Conservation (phyloP, 2,113 vertebrate species). For the Chitala chitala region DNA sequence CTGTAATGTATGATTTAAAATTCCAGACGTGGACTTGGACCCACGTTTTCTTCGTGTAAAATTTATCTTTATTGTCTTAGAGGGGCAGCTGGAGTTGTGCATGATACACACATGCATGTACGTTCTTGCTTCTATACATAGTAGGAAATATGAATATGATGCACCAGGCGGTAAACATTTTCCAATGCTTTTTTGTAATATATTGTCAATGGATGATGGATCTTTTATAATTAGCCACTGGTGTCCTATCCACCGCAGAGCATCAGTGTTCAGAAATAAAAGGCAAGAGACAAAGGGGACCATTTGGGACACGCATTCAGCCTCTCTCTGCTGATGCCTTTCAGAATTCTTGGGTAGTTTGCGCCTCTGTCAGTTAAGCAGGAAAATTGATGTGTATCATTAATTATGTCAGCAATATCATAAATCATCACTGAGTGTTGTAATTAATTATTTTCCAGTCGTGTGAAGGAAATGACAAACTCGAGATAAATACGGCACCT, state of each 20-base stretch:
- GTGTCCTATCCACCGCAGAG: constrained; percentile 17
- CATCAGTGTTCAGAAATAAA: constrained; percentile 23
- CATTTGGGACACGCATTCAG: constrained; percentile 36
- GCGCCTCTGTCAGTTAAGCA: constrained; percentile 82
- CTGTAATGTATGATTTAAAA: too few species aligned
- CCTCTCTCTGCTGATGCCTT: constrained; percentile 55
- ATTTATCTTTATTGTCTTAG: too few species aligned
- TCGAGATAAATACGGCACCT: constrained; percentile 74
- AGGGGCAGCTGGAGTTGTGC: not conserved
- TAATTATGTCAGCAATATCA: constrained; percentile 95
- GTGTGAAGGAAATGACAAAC: constrained; percentile 80
- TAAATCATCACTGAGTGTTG: constrained; percentile 86
- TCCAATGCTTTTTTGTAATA: constrained; percentile 40
- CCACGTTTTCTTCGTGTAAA: too few species aligned
- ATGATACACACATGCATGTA: not conserved
- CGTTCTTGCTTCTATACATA: not conserved
- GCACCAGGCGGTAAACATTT: constrained; percentile 52
- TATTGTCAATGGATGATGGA: constrained; percentile 39
- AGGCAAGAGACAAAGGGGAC: not conserved
- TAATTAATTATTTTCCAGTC: constrained; percentile 94
- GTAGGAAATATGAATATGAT: not conserved
- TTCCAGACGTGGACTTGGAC: too few species aligned
- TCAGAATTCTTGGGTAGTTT: constrained; percentile 53
- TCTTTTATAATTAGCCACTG: constrained; percentile 33
- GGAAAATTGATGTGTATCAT: constrained; percentile 93